Base-by-base conservation (phyloP, 2,797 vertebrate species). In the Aphelocoma californica region DNA sequence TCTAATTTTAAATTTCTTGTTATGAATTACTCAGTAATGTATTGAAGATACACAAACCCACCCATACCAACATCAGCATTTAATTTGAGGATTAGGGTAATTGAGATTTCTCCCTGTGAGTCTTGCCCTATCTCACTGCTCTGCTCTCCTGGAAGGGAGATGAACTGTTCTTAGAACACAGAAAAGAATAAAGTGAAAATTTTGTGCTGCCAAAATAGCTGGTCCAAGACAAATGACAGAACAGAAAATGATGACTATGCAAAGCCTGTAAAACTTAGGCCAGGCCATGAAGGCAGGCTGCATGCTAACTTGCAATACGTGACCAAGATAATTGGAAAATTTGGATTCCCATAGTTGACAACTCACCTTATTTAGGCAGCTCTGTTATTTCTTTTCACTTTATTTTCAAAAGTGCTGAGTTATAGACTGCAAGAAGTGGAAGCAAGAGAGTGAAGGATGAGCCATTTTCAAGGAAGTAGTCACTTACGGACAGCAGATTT, bases 1-100 rank as follows among this genome's bases (percentile, higher is more conserved):
- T 72, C 23, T 42, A 64, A 88, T 90, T 91, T 87, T 38, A 47
- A 64, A 67, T 92, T 72, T 81, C 23, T 64, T 34, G 17, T 47
- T 57, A 45, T 54, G 51, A 78, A 54, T 26, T n/a, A 48, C 1
- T 0, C 4, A 2, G 17, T 61, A 14, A 31, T 51, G 44, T 7
- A 20, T 0, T 12, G 51, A 67, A 61, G 28, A 61, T 48, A 62
- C 6, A 25, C 7, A 40, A 9, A 15, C 10, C 3, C 8, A 2
- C 14, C 6, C 4, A 11, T 3, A 74, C 54, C 16, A 80, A 31
- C 14, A 65, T 26, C n/a, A 81, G 38, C 23, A 32, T 61, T 66
- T 64, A 42, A 40, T 67, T 18, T 54, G 50, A 71, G 11, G 34
- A 58, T 86, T 44, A 75, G 14, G 25, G 6, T 19, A 51, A 48